These are phyloP conservation scores for Rhagologus leucostigma DNA, from an alignment of 2,113 vertebrate species.

Conservation along the genomic window DNA sequence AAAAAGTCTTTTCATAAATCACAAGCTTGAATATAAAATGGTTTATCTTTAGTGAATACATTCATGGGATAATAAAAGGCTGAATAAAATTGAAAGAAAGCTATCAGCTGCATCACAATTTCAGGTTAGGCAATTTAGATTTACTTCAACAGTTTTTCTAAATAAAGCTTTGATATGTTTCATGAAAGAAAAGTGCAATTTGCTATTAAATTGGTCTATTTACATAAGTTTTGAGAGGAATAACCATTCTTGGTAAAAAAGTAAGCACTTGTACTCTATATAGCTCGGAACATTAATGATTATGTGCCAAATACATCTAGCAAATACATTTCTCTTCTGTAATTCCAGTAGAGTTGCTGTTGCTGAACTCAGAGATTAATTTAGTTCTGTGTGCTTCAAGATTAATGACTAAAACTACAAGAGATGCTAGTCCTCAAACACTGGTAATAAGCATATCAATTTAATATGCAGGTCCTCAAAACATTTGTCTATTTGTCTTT, in stretches of 20 bases:
- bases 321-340: slow-evolving; percentile 4
- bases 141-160: slow-evolving; percentile 28
- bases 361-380: not conserved
- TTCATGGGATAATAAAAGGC: not conserved
- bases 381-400: not conserved
- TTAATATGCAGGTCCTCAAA: not conserved
- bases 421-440: not conserved
- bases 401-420: not conserved
- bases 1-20: not conserved
- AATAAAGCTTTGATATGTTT: slow-evolving; percentile 31
- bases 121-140: slow-evolving; percentile 39
- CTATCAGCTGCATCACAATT: slow-evolving; percentile 15
- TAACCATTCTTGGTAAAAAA: not conserved
- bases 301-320: not conserved
- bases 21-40: not conserved
- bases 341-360: not conserved
- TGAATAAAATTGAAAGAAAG: slow-evolving; percentile 35
- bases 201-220: slow-evolving; percentile 5
- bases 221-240: slow-evolving; percentile 24
- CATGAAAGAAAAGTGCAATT: slow-evolving; percentile 14
- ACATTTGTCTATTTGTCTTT: not conserved
- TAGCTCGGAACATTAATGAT: slow-evolving; percentile 20
- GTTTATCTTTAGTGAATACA: slow-evolving; percentile 2
- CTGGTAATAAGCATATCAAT: not conserved
- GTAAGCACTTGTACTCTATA: not conserved